phyloP scores from a whole-genome alignment of 2,888 invertebrate species.

The Prosopocoilus inquinatus region DNA sequence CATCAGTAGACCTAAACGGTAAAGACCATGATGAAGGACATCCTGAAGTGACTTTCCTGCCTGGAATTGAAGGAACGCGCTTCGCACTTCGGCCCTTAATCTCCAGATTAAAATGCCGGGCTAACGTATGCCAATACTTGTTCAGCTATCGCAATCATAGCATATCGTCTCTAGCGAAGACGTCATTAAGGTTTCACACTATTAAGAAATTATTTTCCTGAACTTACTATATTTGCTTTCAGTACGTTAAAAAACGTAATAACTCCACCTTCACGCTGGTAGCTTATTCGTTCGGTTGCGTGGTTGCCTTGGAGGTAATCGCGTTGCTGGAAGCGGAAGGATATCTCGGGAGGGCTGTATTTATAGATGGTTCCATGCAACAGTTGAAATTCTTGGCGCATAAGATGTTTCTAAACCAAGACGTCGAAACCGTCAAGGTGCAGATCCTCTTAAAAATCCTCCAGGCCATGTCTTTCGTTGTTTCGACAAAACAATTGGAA shows the following conservation, averaged over 20 bases:
- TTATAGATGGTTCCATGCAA: conserved; percentile 77
- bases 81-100: conserved; percentile 55
- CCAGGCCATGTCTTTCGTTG: too few species aligned
- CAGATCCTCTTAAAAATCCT: conserved; percentile 48
- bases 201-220: too few species aligned
- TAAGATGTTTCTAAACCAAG: conserved; percentile 49
- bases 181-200: conserved; percentile 54
- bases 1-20: conserved; percentile 56
- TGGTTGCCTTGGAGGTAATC: conserved; percentile 74
- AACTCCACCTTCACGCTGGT: conserved; percentile 62
- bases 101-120: conserved; percentile 53
- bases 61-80: conserved; percentile 68
- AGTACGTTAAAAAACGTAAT: too few species aligned
- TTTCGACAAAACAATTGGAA: too few species aligned
- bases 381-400: conserved; percentile 56
- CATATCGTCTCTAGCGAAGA: conserved; percentile 55
- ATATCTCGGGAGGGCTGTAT: conserved; percentile 58
- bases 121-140: conserved; percentile 57
- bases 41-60: conserved; percentile 49
- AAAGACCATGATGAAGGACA: not conserved
- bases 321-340: conserved; percentile 65
- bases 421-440: conserved; percentile 55
- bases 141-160: conserved; percentile 50
- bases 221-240: too few species aligned
- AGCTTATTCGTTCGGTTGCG: conserved; percentile 84